phyloP scores from a whole-genome alignment of 2,113 vertebrate genomes.

The Struthidea cinerea region DNA sequence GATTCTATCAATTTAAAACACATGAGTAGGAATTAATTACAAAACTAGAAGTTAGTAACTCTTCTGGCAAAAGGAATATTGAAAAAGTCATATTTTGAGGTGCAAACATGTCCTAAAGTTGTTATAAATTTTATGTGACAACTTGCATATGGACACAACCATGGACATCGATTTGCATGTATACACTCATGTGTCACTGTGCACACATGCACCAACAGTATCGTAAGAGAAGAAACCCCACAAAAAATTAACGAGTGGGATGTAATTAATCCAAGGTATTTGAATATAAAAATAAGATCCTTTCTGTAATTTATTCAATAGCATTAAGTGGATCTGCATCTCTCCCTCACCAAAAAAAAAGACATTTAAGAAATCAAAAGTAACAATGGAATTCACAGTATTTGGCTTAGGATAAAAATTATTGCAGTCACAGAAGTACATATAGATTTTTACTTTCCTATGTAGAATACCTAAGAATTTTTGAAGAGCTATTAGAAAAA shows the following conservation, averaged over 20 bases:
- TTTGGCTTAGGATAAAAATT: background rate
- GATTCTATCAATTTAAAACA: background rate
- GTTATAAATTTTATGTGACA: background rate
- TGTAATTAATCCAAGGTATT: background rate
- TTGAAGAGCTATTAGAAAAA: background rate
- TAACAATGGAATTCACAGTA: background rate
- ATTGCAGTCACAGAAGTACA: background rate
- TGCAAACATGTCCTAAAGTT: background rate
- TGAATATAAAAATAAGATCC: background rate
- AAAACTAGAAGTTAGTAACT: background rate
- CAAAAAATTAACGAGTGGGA: background rate
- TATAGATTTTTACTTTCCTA: background rate
- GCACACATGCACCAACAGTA: background rate
- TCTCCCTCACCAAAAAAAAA: accelerated
- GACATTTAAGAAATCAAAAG: background rate
- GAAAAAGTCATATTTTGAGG: background rate
- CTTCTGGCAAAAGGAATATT: background rate
- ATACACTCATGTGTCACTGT: background rate
- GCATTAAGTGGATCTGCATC: background rate
- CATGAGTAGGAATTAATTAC: background rate
- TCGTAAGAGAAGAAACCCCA: background rate
- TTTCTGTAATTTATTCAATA: background rate
- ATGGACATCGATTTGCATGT: background rate
- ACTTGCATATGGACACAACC: background rate
- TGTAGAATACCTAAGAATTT: background rate